Conservation (phyloP, 1,140 invertebrate genomes). For the Latrodectus geometricus region DNA sequence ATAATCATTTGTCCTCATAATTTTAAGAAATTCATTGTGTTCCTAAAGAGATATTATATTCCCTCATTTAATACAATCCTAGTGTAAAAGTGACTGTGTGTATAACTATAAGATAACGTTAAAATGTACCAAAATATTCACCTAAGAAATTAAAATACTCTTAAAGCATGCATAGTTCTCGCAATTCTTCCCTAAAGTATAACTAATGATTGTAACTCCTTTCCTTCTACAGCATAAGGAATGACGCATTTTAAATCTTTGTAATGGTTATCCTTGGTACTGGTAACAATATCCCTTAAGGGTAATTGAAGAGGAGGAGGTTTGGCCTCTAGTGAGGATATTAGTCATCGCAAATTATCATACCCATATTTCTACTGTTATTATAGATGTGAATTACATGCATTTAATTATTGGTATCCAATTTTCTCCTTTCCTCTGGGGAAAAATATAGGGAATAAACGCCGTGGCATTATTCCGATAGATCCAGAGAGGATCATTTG, state of each 20-base stretch:
- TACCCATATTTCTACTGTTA: slow-evolving; percentile 39
- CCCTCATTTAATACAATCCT: neutral
- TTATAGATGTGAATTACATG: slow-evolving; percentile 33
- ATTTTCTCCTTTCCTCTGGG: neutral
- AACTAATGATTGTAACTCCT: slow-evolving; percentile 20
- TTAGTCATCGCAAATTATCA: slow-evolving; percentile 46
- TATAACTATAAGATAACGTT: neutral
- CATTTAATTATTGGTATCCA: slow-evolving; percentile 39
- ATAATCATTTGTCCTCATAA: too few relatives aligned
- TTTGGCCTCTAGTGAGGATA: slow-evolving; percentile 15
- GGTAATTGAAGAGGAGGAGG: slow-evolving; percentile 33
- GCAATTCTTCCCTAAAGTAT: slow-evolving; percentile 11
- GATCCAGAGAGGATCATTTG: neutral
- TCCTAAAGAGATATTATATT: neutral
- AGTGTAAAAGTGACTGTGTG: too few relatives aligned
- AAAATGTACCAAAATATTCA: neutral
- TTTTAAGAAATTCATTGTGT: too few relatives aligned
- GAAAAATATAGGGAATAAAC: slow-evolving; percentile 5
- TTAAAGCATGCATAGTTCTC: neutral
- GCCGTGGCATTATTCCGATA: slow-evolving; percentile 15
- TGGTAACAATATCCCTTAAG: slow-evolving; percentile 52
- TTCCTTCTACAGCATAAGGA: neutral
- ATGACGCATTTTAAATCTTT: slow-evolving; percentile 44
- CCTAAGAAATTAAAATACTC: slow-evolving; percentile 48
- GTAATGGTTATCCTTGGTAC: slow-evolving; percentile 34